A percentile compares a stretch with the other conserved stretches of the same genome.
Conservation (phyloP, 2,888 invertebrate species). For the Drosophila acutilabella region DNA sequence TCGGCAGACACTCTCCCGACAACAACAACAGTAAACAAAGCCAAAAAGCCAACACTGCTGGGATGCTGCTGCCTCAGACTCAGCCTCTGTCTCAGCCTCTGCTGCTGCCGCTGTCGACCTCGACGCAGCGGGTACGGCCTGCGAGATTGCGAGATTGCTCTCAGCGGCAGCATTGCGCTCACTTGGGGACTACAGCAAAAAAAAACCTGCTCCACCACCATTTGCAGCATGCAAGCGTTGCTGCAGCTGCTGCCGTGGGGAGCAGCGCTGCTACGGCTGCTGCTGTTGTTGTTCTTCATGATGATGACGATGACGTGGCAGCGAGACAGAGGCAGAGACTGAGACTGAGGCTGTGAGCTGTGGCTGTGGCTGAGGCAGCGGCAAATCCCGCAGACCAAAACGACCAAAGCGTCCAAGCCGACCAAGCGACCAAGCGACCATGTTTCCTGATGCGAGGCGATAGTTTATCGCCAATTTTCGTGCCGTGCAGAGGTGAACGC, state of each 20-base stretch:
- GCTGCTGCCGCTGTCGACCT: constrained; percentile 44
- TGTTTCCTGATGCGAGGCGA: constrained; percentile 85
- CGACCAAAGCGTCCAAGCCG: constrained; percentile 49
- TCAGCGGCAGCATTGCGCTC: constrained; percentile 63
- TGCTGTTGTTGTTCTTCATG: constrained; percentile 16
- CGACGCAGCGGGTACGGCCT: constrained; percentile 58
- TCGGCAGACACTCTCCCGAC: constrained; percentile 65
- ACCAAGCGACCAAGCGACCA: constrained; percentile 74
- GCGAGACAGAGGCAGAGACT: constrained; percentile 5
- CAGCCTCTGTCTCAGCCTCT: constrained; percentile 29
- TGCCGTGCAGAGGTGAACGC: constrained; percentile 85
- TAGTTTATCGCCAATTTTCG: constrained; percentile 86
- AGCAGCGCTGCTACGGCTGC: constrained; percentile 39
- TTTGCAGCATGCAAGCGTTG: constrained; percentile 69
- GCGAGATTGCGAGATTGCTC: constrained; percentile 51
- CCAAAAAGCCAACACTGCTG: constrained; percentile 47
- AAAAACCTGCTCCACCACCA: constrained; percentile 79
- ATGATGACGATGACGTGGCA: constrained; percentile 33
- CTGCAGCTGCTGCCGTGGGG: constrained; percentile 42
- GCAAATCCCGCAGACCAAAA: constrained; percentile 48
- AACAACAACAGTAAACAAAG: constrained; percentile 68
- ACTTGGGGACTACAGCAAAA: constrained; percentile 45
- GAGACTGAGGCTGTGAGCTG: constrained; percentile 1
- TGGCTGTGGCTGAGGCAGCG: constrained; percentile 14
- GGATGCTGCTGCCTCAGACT: constrained; percentile 26